Evolutionary conservation across 2,888 invertebrate genomes (phyloP).

Genomic region (Cerastoderma edule): DNA sequence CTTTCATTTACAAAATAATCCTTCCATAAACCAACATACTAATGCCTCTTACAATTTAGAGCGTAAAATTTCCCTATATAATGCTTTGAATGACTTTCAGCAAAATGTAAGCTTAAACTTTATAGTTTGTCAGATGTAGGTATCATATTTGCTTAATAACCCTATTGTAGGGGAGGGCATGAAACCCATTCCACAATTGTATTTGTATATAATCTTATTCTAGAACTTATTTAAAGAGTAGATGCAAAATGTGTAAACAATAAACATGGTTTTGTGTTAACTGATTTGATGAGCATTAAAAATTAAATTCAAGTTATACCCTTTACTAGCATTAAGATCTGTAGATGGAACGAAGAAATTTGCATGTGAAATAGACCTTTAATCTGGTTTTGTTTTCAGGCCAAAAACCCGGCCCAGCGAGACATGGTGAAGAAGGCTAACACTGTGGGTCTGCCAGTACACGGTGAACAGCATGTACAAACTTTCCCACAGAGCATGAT

Average conservation of each 20-base stretch:
- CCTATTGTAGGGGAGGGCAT: too few relatives aligned
- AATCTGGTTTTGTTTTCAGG: slow-evolving; percentile 74
- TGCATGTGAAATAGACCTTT: too few relatives aligned
- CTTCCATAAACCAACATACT: not conserved
- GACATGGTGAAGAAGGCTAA: slow-evolving; percentile 92
- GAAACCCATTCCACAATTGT: too few relatives aligned
- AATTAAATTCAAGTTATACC: not conserved
- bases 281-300: not conserved
- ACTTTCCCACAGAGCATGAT: slow-evolving; percentile 92
- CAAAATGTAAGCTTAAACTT: too few relatives aligned
- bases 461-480: slow-evolving; percentile 81
- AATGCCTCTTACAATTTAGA: too few relatives aligned
- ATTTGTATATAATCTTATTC: not conserved
- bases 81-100: too few relatives aligned
- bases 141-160: too few relatives aligned
- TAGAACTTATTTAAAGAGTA: not conserved
- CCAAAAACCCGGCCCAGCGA: slow-evolving; percentile 89
- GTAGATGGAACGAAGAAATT: too few relatives aligned
- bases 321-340: too few relatives aligned
- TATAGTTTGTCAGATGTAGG: too few relatives aligned
- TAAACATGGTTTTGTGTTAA: not conserved
- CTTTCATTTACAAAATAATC: not conserved
- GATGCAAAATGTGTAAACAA: not conserved
- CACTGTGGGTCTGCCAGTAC: slow-evolving; percentile 84
- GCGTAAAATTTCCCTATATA: too few relatives aligned